These are phyloP conservation scores for Rhamnusium bicolor DNA, from an alignment of 2,888 invertebrate species.

Conservation along the genomic window DNA sequence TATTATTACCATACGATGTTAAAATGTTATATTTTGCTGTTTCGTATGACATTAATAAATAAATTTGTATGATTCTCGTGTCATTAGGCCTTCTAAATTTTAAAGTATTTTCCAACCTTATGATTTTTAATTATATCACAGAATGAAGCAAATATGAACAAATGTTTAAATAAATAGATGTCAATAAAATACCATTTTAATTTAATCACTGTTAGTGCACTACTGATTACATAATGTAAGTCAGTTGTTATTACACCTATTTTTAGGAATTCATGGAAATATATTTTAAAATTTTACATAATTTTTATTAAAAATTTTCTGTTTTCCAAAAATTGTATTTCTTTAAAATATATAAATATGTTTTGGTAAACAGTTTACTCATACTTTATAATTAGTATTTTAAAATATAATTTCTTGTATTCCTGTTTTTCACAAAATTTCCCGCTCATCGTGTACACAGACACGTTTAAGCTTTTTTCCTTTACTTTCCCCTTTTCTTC, in stretches of 20 bases:
- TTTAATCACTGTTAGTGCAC: slow-evolving; percentile 37
- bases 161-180: slow-evolving; percentile 20
- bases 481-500: slow-evolving; percentile 5
- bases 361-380: too few species aligned
- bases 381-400: background rate
- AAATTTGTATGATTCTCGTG: too few species aligned
- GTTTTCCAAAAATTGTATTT: too few species aligned
- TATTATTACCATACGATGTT: too few species aligned
- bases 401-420: slow-evolving; percentile 5
- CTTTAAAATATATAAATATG: too few species aligned
- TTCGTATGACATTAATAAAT: too few species aligned
- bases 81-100: too few species aligned
- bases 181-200: background rate
- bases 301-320: background rate
- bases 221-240: slow-evolving; percentile 61
- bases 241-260: slow-evolving; percentile 68
- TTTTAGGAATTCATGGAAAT: slow-evolving; percentile 11
- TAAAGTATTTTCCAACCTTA: too few species aligned
- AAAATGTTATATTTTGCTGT: too few species aligned
- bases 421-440: slow-evolving; percentile 12
- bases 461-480: slow-evolving; percentile 22
- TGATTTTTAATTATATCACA: too few species aligned
- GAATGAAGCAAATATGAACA: too few species aligned
- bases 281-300: background rate
- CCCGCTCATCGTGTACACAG: slow-evolving; percentile 21